Base-by-base conservation (phyloP, 2,113 vertebrate species). In the Nerophis ophidion region DNA sequence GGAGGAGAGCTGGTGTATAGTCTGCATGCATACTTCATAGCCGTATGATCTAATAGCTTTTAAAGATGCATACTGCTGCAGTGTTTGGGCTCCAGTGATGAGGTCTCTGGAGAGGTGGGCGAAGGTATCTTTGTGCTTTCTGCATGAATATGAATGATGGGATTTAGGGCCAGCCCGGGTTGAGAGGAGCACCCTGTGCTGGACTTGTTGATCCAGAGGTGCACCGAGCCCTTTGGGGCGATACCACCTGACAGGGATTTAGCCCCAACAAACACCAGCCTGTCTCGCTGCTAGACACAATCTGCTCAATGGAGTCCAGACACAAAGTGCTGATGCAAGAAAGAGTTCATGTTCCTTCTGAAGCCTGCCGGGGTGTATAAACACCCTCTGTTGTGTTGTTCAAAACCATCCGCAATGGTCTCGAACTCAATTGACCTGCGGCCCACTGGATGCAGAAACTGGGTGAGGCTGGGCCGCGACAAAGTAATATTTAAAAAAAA, bases 21-120 rank as follows among this genome's bases (percentile, higher is more conserved):
- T 66, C 55, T 77, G 63, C 71, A 65, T 83, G 74, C 79, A 76
- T 76, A 61, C 76, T 70, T 71, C 65, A 72, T 55, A 74, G 69
- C 76, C 71, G 67, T 72, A 79, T 71, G 73, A 81, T 80, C 71
- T 79, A 81, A 81, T 80, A 77, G 75, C 60, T 77, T 81, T 84
- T 71, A 82, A 80, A 84, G 77, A 83, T 84, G 76, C 71, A 77
- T 82, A 77, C 78, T 63, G 67, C 81, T 75, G 81, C 78, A 48
- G 71, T 77, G 71, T 72, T 81, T 76, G 54, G 62, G 79, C 67
- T 84, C 63, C 68, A 68, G 83, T 76, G 82, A 82, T 77, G 68
- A 80, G 73, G 70, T 75, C 80, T 83, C 79, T 66, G 70, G 79
- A 82, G 80, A 82, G 51, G 61, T n/a, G 42, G 64, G 63, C 40